Evolutionary conservation across 1,140 invertebrate genomes (phyloP).

Genomic region (Mactra quadrangularis): DNA sequence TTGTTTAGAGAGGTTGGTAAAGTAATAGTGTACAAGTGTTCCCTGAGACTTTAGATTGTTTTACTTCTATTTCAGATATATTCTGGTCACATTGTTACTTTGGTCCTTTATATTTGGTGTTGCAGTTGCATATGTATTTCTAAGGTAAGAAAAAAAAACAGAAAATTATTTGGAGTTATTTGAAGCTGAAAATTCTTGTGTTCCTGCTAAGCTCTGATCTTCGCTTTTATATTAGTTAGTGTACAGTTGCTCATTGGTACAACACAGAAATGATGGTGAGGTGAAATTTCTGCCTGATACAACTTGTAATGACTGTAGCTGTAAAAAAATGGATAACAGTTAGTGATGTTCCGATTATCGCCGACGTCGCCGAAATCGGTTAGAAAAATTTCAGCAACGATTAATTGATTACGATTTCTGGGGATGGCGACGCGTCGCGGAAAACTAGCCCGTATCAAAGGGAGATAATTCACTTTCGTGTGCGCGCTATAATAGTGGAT

Average conservation of each 20-base stretch:
- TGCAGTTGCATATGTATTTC: slow-evolving; percentile 65
- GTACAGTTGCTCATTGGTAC: background rate
- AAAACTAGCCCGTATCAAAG: too few relatives aligned
- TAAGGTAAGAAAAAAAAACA: slow-evolving; percentile 66
- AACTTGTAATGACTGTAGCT: background rate
- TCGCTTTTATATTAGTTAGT: background rate
- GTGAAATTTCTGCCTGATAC: background rate
- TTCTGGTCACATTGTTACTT: slow-evolving; percentile 55
- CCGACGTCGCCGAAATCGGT: too few relatives aligned
- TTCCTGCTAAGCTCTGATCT: background rate
- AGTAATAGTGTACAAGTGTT: too few relatives aligned
- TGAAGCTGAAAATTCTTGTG: background rate
- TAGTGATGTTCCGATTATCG: too few relatives aligned
- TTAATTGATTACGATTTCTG: too few relatives aligned
- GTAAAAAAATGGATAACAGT: too few relatives aligned
- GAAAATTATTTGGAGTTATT: background rate
- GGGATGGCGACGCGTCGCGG: too few relatives aligned
- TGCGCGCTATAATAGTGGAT: too few relatives aligned
- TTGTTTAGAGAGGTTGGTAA: too few relatives aligned
- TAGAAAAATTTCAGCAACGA: too few relatives aligned
- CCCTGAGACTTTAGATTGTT: background rate
- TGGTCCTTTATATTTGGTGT: slow-evolving; percentile 76
- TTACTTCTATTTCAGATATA: slow-evolving; percentile 42
- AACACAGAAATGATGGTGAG: background rate
- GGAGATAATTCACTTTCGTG: too few relatives aligned